These are phyloP conservation scores for Pachyramphus minor DNA, from an alignment of 2,113 vertebrate species.

Conservation along the genomic window DNA sequence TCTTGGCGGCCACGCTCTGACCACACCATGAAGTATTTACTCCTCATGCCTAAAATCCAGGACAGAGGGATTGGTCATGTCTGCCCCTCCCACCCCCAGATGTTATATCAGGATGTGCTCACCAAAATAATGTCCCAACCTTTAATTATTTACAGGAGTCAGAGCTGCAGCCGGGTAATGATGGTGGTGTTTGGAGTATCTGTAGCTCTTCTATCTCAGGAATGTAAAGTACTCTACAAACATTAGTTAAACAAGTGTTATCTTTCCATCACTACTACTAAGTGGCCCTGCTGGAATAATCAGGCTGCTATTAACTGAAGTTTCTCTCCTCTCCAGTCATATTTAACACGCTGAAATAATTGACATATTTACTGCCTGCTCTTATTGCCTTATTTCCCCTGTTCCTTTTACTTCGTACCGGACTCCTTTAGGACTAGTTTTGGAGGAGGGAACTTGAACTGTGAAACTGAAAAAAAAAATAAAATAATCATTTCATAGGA, in stretches of 20 bases:
- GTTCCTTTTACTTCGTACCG: not conserved
- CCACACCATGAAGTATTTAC: not conserved
- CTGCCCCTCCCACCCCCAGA: not conserved
- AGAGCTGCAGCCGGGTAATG: not conserved
- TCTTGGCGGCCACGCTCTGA: not conserved
- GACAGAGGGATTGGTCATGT: not conserved
- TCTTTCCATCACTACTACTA: slow-evolving; percentile 13
- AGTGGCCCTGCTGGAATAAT: slow-evolving; percentile 46
- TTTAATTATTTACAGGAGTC: slow-evolving; percentile 26
- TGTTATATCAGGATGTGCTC: not conserved
- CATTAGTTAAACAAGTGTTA: slow-evolving; percentile 5
- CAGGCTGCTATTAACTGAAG: not conserved
- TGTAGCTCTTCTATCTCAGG: not conserved
- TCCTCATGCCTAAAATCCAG: slow-evolving; percentile 3
- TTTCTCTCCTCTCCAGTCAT: not conserved
- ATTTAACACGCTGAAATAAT: slow-evolving; percentile 9
- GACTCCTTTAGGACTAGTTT: not conserved
- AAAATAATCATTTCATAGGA: not conserved
- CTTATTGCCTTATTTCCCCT: not conserved
- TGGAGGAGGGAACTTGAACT: not conserved
- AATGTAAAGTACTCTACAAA: slow-evolving; percentile 23
- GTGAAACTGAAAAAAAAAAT: not conserved
- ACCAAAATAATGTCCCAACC: not conserved
- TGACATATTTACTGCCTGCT: not conserved
- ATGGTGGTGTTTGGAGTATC: not conserved